Evolutionary conservation across 1,140 invertebrate genomes (phyloP).

Genomic region (Heterodera schachtii): DNA sequence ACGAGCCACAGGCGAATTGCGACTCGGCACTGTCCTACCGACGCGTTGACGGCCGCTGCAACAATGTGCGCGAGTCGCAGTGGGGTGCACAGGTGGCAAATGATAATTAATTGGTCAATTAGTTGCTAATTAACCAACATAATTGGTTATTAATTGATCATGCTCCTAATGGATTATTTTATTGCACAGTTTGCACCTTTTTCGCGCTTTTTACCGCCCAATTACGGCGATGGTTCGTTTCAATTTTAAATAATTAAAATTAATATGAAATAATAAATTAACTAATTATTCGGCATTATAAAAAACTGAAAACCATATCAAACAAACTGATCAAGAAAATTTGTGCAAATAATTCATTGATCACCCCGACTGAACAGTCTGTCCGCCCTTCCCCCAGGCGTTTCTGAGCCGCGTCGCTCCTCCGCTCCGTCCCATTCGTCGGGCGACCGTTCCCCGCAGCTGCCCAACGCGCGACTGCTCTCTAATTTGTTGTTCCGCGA

Average conservation of each 20-base stretch:
- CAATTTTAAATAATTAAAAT: conserved; percentile 24
- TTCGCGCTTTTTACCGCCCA: conserved; percentile 39
- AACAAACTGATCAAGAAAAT: no score
- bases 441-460: conserved; percentile 8
- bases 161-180: neutral
- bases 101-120: no score
- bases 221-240: conserved; percentile 52
- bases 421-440: conserved; percentile 16
- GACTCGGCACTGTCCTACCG: conserved; percentile 38
- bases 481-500: conserved; percentile 55
- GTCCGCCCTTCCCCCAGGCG: conserved; percentile 32
- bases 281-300: conserved; percentile 35
- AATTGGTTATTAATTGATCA: neutral
- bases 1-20: conserved; percentile 20
- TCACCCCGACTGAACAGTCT: no score
- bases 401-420: conserved; percentile 47
- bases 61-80: conserved; percentile 42
- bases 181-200: conserved; percentile 32
- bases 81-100: conserved; percentile 35
- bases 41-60: conserved; percentile 45
- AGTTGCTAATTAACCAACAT: neutral
- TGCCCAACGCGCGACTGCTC: conserved; percentile 51
- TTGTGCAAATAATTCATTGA: no score
- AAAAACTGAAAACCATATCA: no score
- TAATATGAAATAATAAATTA: neutral